Conservation (phyloP, 2,888 invertebrate genomes). For the Yponomeuta sedellus region DNA sequence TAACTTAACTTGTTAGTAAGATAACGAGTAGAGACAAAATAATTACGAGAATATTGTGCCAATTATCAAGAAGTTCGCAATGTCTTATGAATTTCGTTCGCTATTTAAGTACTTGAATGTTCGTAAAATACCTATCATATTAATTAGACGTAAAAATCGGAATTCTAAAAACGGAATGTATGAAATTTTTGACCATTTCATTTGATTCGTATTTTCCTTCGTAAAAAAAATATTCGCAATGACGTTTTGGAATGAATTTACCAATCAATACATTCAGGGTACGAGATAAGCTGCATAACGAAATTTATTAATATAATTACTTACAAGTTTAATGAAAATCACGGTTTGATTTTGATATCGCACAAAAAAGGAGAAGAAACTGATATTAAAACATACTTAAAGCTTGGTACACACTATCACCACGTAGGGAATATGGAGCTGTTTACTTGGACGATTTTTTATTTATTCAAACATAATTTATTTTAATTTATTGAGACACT, state of each 20-base stretch:
- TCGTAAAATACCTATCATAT: constrained; percentile 13
- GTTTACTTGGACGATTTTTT: no score
- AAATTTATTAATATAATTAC: neutral
- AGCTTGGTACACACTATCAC: neutral
- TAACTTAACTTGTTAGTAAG: no score
- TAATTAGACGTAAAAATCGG: neutral
- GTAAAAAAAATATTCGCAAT: no score
- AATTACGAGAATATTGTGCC: constrained; percentile 3
- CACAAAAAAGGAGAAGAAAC: neutral
- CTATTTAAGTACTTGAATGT: neutral
- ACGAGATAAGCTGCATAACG: neutral
- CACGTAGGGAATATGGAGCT: neutral
- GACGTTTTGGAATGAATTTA: neutral
- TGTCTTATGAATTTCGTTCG: constrained; percentile 11
- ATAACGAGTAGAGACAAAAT: neutral
- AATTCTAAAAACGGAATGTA: neutral
- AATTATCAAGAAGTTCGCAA: neutral
- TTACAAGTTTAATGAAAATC: neutral
- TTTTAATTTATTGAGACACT: no score
- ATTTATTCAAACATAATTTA: no score
- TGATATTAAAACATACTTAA: neutral
- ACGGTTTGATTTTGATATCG: neutral
- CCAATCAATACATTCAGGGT: constrained; percentile 1
- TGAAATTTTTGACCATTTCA: neutral
- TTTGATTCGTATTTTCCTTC: neutral